Conservation (phyloP, 2,888 invertebrate genomes). For the Oscheius myriophilus region DNA sequence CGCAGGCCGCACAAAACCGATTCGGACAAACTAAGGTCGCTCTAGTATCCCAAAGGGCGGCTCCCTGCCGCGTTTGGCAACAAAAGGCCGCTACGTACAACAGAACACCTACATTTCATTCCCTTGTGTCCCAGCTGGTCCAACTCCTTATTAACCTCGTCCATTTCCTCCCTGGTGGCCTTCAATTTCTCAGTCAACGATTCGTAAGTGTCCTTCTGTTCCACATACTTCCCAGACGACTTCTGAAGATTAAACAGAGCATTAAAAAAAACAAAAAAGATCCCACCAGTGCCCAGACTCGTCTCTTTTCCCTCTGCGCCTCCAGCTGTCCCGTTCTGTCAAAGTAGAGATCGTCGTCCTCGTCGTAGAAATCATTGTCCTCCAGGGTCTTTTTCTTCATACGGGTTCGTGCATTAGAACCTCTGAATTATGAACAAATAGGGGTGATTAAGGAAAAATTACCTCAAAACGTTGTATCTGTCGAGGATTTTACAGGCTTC, state of each 20-base stretch:
- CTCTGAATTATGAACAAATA: slow-evolving; percentile 27
- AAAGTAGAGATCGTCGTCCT: slow-evolving; percentile 93
- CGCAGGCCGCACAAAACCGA: too few species aligned
- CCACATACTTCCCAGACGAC: slow-evolving; percentile 11
- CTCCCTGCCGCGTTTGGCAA: slow-evolving; percentile 11
- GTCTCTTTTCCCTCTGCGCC: slow-evolving; percentile 83
- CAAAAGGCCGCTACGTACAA: too few species aligned
- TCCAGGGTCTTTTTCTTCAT: slow-evolving; percentile 51
- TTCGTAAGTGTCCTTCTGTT: slow-evolving; percentile 51
- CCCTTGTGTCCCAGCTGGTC: slow-evolving; percentile 32
- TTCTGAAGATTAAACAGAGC: slow-evolving; percentile 7
- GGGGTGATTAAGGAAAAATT: background rate
- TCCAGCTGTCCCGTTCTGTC: slow-evolving; percentile 94
- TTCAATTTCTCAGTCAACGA: slow-evolving; percentile 46
- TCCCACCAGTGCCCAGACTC: slow-evolving; percentile 74
- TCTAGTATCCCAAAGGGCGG: too few species aligned
- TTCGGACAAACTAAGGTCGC: too few species aligned
- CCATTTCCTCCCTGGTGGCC: slow-evolving; percentile 39
- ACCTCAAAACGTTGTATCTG: slow-evolving; percentile 81
- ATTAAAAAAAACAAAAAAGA: background rate
- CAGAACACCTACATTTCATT: too few species aligned
- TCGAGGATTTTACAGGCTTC: slow-evolving; percentile 93
- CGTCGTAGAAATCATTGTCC: slow-evolving; percentile 87
- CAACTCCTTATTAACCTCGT: slow-evolving; percentile 44
- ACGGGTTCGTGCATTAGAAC: slow-evolving; percentile 38